Conservation (phyloP, 2,113 vertebrate species). For the Dermatemys mawii region DNA sequence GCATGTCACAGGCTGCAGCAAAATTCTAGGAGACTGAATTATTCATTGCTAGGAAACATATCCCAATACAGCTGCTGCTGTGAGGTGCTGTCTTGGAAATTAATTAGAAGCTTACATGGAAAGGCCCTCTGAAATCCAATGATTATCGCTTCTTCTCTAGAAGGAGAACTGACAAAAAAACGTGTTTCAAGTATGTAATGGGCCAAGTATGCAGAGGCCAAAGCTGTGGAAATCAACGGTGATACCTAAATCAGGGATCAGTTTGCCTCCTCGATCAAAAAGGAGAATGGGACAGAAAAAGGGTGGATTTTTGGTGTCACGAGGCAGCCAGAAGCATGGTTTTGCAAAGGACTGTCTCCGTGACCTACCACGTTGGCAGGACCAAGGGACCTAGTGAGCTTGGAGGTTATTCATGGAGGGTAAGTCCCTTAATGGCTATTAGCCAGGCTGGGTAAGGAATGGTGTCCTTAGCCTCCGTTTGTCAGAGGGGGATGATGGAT, state of each 20-base stretch:
- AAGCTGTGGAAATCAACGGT: background rate
- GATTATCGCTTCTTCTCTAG: background rate
- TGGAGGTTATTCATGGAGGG: no score
- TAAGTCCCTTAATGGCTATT: no score
- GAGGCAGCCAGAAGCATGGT: background rate
- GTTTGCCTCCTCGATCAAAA: background rate
- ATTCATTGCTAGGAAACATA: background rate
- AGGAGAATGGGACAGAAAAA: background rate
- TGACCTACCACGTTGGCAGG: background rate
- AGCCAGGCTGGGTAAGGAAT: no score
- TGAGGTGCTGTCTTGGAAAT: background rate
- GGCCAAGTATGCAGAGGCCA: background rate
- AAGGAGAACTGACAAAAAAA: background rate
- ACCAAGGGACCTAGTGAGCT: background rate
- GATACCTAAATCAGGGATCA: background rate
- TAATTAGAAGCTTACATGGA: background rate
- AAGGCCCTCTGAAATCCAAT: background rate
- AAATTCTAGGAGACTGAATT: background rate
- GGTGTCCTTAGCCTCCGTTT: no score
- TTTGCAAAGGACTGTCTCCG: background rate
- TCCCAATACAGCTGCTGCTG: background rate
- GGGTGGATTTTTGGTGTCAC: background rate
- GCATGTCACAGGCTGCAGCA: background rate
- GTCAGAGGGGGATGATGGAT: no score
- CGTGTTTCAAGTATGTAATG: background rate